These are phyloP conservation scores for Rhopalosiphum padi DNA, from an alignment of 1,140 invertebrate species.

Conservation along the genomic window DNA sequence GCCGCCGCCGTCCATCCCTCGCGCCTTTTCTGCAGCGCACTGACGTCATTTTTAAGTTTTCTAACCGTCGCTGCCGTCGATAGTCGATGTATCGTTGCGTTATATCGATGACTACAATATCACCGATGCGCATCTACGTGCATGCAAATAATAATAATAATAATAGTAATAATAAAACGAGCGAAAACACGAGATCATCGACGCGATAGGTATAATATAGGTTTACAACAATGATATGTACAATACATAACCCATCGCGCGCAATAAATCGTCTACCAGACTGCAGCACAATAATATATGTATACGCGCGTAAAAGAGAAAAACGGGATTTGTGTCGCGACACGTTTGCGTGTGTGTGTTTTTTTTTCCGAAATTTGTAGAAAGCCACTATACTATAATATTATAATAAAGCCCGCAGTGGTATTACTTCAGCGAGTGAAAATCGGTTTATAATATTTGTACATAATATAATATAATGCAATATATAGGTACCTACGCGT, in stretches of 20 bases:
- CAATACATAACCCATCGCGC: neutral
- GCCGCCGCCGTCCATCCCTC: neutral
- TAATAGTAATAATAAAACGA: constrained; percentile 6
- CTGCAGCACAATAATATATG: neutral
- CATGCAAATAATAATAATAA: neutral
- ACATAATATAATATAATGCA: neutral
- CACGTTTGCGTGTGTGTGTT: neutral
- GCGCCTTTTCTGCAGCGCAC: neutral
- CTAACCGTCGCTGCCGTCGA: neutral
- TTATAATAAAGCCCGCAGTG: neutral
- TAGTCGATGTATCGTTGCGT: neutral
- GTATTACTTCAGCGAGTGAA: neutral
- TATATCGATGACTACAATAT: neutral
- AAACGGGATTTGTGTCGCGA: neutral
- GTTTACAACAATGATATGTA: constrained; percentile 7
- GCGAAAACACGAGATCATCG: constrained; percentile 6
- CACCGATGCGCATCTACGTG: neutral
- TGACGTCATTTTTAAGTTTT: constrained; percentile 4
- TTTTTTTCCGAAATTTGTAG: neutral
- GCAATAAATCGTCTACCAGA: constrained; percentile 9
- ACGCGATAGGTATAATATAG: neutral
- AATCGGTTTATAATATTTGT: neutral
- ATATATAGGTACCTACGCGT: neutral
- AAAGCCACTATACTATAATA: neutral
- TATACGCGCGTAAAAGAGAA: neutral